Percentiles rank a stretch among this genome's conserved stretches.
These are phyloP conservation scores for Rhodinocichla rosea DNA, from an alignment of 2,113 vertebrate species.

Conservation along the genomic window DNA sequence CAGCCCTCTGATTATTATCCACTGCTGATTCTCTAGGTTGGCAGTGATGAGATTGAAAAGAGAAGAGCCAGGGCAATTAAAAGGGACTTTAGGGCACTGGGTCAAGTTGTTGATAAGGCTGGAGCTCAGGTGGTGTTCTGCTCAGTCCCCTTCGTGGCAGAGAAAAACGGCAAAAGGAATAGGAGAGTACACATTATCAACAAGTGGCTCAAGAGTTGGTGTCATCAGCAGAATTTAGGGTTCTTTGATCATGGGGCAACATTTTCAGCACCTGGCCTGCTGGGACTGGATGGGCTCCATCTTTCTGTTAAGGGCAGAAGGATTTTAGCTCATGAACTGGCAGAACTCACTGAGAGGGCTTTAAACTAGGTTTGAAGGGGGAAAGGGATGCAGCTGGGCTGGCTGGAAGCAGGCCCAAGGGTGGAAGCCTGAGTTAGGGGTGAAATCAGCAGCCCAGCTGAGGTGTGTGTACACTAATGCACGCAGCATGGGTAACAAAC, in stretches of 20 bases:
- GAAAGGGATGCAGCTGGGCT: background rate
- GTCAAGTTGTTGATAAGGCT: background rate
- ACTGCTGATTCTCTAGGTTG: background rate
- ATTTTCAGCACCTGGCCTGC: background rate
- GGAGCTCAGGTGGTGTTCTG: background rate
- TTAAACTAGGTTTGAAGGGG: background rate
- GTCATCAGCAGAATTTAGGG: background rate
- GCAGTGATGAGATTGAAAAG: background rate
- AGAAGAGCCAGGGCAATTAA: background rate
- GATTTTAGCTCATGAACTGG: background rate
- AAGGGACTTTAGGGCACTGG: background rate
- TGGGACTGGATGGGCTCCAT: background rate
- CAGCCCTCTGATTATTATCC: background rate
- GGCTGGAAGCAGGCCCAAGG: background rate
- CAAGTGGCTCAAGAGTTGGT: too few relatives aligned
- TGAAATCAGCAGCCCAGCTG: background rate
- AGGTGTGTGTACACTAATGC: background rate
- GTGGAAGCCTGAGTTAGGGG: background rate
- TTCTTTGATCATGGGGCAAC: background rate
- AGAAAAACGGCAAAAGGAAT: background rate
- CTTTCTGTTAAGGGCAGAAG: too few relatives aligned
- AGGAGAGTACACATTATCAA: background rate
- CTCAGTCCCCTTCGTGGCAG: background rate
- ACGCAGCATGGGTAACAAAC: background rate
- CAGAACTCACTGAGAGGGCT: background rate